These are phyloP conservation scores for Mormyrus hasselquistii DNA, from an alignment of 2,797 vertebrate species.

Conservation along the genomic window DNA sequence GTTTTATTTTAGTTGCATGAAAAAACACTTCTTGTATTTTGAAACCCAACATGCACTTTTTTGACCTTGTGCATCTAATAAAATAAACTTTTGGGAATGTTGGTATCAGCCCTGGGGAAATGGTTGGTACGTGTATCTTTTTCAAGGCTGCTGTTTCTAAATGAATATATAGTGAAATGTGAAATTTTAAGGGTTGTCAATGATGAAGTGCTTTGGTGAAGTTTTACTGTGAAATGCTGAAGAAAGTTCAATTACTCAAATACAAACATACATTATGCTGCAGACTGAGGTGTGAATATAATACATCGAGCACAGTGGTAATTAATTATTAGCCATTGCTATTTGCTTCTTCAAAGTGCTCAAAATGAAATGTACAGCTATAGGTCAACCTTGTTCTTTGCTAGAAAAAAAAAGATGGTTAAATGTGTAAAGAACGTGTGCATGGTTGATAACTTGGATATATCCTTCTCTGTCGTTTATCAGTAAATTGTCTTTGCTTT, in stretches of 20 bases:
- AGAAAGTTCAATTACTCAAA: neutral
- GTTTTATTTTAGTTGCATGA: neutral
- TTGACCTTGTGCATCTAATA: neutral
- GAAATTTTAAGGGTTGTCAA: neutral
- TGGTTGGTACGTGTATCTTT: neutral
- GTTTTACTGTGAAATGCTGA: neutral
- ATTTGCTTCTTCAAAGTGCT: neutral
- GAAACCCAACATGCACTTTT: neutral
- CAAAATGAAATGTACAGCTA: neutral
- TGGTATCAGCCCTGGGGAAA: neutral
- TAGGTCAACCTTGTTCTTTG: neutral
- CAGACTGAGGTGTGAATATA: neutral
- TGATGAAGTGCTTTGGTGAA: neutral
- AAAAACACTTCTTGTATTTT: neutral
- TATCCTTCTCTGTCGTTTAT: neutral
- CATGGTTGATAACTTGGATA: neutral
- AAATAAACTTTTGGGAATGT: neutral
- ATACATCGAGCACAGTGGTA: neutral
- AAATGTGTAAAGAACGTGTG: neutral
- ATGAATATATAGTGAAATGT: neutral
- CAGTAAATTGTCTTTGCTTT: slow-evolving; percentile 4
- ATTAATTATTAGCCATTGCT: neutral
- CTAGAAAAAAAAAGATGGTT: neutral
- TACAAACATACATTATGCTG: neutral
- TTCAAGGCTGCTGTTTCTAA: neutral